These are phyloP conservation scores for Gymnoscopelus microlampas DNA, from an alignment of 2,797 vertebrate genomes.

Conservation along the genomic window DNA sequence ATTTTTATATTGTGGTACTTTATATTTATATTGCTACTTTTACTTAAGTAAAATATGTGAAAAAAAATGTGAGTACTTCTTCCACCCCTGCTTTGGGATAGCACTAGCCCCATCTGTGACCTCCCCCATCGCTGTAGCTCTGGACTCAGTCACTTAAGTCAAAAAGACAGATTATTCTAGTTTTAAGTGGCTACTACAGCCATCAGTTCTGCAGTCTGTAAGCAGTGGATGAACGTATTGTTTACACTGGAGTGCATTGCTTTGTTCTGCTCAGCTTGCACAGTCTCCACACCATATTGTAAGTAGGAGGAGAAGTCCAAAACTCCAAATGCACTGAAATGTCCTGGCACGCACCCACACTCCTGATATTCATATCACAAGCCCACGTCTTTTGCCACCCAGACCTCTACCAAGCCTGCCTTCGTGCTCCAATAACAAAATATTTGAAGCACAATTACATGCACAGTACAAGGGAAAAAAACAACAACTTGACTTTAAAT, in stretches of 20 bases:
- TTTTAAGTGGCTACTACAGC: slow-evolving; percentile 41
- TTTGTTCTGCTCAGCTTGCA: slow-evolving; percentile 35
- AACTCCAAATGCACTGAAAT: slow-evolving; percentile 71
- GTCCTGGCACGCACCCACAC: slow-evolving; percentile 76
- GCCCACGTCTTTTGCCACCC: slow-evolving; percentile 70
- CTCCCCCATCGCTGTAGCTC: no score
- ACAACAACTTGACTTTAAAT: not conserved
- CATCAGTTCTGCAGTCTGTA: slow-evolving; percentile 27
- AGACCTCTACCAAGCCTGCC: slow-evolving; percentile 38
- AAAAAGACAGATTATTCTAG: no score
- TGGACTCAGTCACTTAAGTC: no score
- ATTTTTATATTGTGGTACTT: no score
- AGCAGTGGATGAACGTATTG: slow-evolving; percentile 32
- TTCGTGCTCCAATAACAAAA: slow-evolving; percentile 42
- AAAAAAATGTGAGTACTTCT: no score
- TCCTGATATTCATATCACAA: slow-evolving; percentile 65
- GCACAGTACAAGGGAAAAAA: slow-evolving; percentile 12
- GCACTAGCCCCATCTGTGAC: no score
- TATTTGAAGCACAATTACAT: slow-evolving; percentile 7
- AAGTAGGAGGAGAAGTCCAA: slow-evolving; percentile 68
- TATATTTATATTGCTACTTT: no score
- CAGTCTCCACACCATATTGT: slow-evolving; percentile 61
- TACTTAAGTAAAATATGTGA: no score
- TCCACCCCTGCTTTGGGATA: no score
- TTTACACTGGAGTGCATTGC: slow-evolving; percentile 45